Base-by-base conservation (phyloP, 1,140 invertebrate species). In the Calliopsis andreniformis region DNA sequence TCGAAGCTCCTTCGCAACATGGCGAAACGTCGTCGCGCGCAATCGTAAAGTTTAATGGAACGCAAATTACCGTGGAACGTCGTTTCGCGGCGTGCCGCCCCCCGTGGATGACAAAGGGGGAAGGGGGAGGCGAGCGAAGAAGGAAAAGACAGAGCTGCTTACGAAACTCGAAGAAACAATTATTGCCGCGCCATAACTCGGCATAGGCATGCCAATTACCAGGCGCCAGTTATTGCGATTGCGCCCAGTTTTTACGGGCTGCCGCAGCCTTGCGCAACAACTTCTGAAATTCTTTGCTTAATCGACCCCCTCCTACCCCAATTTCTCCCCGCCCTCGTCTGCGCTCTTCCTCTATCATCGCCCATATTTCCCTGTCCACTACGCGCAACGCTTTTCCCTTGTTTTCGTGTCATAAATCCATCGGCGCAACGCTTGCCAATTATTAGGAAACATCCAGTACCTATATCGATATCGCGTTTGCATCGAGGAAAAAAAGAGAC, bases 111-210 rank as follows among this genome's bases (percentile, higher is more conserved):
- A 59, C 39, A 18, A 12, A 28, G 35, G 30, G 1, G 58, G 39
- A 28, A 39, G 1, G 58, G 39, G 28, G 20, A 7, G 32, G 0
- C 10, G 23, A 23, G 51, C 18, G 39, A n/a, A 7, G 8, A 30
- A 18, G 30, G 66, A 47, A 62, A 55, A 39, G 67, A 53, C 45
- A n/a, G 43, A 47, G 47, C 8, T 14, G 42, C 20, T 82, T 82
- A 81, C 79, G 79, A 82, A 82, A 82, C 80, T 73, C 43, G 79
- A 67, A 78, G 78, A 82, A 82, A 82, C 80, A 82, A 82, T 82
- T 82, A 82, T 82, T 77, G 68, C 80, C 56, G 79, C 56, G 73
- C 73, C 47, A 82, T 82, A 82, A 82, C 67, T 80, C 73, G 79
- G 30, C 56, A 51, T 76, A 76, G 80, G 66, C 75, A 82, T 49